Evolutionary conservation across 2,113 vertebrate genomes (phyloP).

Genomic region (Mesoclemmys tuberculata): DNA sequence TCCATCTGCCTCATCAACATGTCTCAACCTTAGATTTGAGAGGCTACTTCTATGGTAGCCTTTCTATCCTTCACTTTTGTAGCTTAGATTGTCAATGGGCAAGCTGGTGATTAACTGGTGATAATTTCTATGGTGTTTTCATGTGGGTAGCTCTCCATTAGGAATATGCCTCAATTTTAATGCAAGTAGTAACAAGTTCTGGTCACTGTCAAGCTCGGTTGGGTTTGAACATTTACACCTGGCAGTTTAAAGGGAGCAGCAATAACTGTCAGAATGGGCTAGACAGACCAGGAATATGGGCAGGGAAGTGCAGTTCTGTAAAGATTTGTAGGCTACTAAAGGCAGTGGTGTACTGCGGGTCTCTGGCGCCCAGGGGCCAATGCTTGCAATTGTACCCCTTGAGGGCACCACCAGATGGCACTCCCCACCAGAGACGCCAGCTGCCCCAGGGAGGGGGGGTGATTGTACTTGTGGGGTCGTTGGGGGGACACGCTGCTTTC

Average conservation of each 20-base stretch:
- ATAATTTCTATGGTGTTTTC: rapidly evolving
- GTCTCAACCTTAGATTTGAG: not conserved
- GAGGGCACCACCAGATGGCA: too few species aligned
- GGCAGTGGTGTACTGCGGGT: not conserved
- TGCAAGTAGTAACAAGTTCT: not conserved
- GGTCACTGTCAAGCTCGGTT: rapidly evolving
- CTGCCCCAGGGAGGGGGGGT: too few species aligned
- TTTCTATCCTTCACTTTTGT: not conserved
- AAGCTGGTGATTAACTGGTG: too few species aligned
- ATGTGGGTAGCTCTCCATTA: rapidly evolving
- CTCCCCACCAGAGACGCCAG: too few species aligned
- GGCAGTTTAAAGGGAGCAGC: not conserved
- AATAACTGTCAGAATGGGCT: rapidly evolving
- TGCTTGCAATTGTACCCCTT: too few species aligned
- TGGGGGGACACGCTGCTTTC: too few species aligned
- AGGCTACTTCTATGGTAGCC: not conserved
- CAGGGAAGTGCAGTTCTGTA: not conserved
- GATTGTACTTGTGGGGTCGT: too few species aligned
- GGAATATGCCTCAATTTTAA: not conserved
- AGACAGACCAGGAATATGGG: rapidly evolving
- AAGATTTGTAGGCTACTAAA: rapidly evolving
- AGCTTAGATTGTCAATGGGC: rapidly evolving
- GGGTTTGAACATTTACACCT: rapidly evolving
- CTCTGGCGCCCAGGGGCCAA: too few species aligned
- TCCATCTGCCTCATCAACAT: rapidly evolving